Base-by-base conservation (phyloP, 92 coral and sea anemone species). In the Diadumene lineata region DNA sequence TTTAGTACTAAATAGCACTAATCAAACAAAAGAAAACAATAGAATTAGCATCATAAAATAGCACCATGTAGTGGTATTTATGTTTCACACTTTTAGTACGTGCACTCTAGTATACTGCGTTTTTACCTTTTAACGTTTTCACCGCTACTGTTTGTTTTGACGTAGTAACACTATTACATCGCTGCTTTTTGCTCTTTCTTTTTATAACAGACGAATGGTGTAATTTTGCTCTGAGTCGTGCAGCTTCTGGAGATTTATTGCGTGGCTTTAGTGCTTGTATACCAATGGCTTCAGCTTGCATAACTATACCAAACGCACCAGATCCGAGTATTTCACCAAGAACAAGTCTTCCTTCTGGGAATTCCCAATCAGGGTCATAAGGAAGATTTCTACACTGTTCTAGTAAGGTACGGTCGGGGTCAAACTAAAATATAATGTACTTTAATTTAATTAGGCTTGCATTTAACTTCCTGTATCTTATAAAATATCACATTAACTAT, bases 331-430 rank as follows among this genome's bases (percentile, higher is more conserved):
- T 68, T 21, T 76, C 79, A n/a, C 96, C 97, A 24, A 94, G 81
- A 34, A 87, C 53, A 21, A 94, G 94, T 33, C 97, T 77, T 30
- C 92, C 98, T 51, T 86, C 92, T 2, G 97, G 97, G 56, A 94
- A 94, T 62, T 94, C 98, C 98, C 98, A 94, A 77, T 94, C 97
- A 46, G 91, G 79, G 70, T 96, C 99, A 68, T 96, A 96, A 1
- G 99, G 96, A 65, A 96, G 82, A 77, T 96, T 84, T 73, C 82
- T 85, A 28, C 93, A 90, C 75, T 96, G 99, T 25, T 96, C 97
- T 50, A 92, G 75, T 11, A 96, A 88, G 1, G 90, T 92, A 26
- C 94, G 96, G 60, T 86, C 89, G 18, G 97, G 99, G 51, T 96
- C 99, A 67, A 96, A 83, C 99, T 96, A 34, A 26, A 31, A 1